A percentile compares a stretch with the other conserved stretches of the same genome.
phyloP scores from a whole-genome alignment of 2,113 vertebrate genomes.

The Carassius auratus region DNA sequence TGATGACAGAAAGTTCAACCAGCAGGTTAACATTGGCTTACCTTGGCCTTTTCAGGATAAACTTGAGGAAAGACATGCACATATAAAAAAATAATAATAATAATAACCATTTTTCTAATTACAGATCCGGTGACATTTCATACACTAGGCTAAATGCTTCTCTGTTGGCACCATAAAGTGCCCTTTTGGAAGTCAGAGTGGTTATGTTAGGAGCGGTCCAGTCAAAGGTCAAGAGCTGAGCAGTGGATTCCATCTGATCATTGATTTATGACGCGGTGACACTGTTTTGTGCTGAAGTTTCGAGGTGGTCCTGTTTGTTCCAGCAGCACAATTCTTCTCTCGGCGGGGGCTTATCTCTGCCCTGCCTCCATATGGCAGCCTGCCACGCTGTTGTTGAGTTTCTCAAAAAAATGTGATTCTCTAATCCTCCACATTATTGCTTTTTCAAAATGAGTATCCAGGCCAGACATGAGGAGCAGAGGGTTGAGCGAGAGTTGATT shows the following conservation, averaged over 20 bases:
- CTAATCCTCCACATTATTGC: conserved; percentile 52
- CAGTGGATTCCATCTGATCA: conserved; percentile 39
- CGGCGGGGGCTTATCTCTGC: conserved; percentile 48
- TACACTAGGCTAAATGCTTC: background rate
- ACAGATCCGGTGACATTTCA: conserved; percentile 11
- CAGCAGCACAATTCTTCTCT: conserved; percentile 33
- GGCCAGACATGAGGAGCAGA: conserved; percentile 6
- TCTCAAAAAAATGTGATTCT: conserved; percentile 52
- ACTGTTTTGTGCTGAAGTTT: conserved; percentile 43
- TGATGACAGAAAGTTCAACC: too few relatives aligned
- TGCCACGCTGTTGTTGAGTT: conserved; percentile 49
- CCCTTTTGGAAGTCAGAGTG: background rate
- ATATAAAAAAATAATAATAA: background rate
- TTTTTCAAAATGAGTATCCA: conserved; percentile 46
- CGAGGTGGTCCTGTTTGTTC: conserved; percentile 23
- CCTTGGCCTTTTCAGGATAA: background rate
- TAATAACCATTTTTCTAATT: background rate
- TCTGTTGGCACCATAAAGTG: too few relatives aligned
- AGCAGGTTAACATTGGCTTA: background rate
- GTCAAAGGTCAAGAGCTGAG: conserved; percentile 50
- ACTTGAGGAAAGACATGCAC: background rate
- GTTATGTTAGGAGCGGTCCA: conserved; percentile 8
- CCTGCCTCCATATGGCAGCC: conserved; percentile 43
- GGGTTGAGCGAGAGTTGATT: conserved; percentile 11
- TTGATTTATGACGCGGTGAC: conserved; percentile 45